Evolutionary conservation across 2,888 invertebrate genomes (phyloP).

Genomic region (Harpalus rufipes): DNA sequence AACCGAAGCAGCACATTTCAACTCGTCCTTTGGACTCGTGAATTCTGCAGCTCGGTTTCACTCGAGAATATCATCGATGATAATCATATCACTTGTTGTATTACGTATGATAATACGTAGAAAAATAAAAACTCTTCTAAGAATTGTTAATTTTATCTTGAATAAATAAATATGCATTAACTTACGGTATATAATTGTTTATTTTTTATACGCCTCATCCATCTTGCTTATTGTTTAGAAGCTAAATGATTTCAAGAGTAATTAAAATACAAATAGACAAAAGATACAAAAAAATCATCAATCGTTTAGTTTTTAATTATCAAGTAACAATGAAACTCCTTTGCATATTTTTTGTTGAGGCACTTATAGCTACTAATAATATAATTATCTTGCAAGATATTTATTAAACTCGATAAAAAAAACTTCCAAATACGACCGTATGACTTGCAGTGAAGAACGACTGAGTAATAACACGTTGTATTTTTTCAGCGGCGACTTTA

Average conservation of each 20-base stretch:
- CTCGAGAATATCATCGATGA: no score
- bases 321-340: slow-evolving; percentile 37
- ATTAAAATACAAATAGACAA: slow-evolving; percentile 32
- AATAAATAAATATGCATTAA: neutral
- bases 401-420: slow-evolving; percentile 29
- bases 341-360: slow-evolving; percentile 28
- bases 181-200: neutral
- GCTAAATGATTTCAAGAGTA: neutral
- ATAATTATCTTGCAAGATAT: slow-evolving; percentile 24
- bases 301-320: slow-evolving; percentile 41
- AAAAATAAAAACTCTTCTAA: no score
- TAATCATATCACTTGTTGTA: no score
- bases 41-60: no score
- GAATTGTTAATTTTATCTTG: no score
- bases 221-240: neutral
- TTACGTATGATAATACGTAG: no score
- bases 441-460: slow-evolving; percentile 35
- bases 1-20: no score
- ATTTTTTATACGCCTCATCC: neutral
- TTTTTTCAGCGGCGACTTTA: slow-evolving; percentile 35
- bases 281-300: slow-evolving; percentile 15
- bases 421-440: slow-evolving; percentile 35
- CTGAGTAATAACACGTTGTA: slow-evolving; percentile 24
- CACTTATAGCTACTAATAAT: slow-evolving; percentile 31
- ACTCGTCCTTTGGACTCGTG: no score